Conservation (phyloP, 2,113 vertebrate species). For the Hystrix cristata region DNA sequence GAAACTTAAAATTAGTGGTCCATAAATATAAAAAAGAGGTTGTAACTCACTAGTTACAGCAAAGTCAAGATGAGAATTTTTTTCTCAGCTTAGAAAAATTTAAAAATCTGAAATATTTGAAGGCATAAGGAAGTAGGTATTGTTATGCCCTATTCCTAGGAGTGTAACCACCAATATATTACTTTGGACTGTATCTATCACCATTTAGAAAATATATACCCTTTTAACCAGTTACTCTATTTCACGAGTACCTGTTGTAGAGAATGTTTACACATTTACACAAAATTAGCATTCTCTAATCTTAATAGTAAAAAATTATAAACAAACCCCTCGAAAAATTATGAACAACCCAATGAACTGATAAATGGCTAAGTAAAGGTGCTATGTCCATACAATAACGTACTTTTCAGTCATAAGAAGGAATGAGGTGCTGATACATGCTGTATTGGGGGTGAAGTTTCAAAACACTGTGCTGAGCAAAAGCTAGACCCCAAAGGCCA, state of each 20-base stretch:
- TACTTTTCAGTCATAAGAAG: not conserved
- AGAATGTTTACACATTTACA: not conserved
- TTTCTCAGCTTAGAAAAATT: slow-evolving; percentile 5
- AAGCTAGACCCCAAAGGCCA: not conserved
- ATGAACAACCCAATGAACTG: not conserved
- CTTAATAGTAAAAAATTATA: too few relatives aligned
- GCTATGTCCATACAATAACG: not conserved
- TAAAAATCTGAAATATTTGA: not conserved
- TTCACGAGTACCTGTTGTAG: not conserved
- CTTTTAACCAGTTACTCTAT: not conserved
- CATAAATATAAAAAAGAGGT: not conserved
- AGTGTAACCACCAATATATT: not conserved
- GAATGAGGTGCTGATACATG: not conserved
- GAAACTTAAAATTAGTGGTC: not conserved
- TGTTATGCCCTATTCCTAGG: not conserved
- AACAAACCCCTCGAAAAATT: not conserved
- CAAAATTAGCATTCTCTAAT: slow-evolving; percentile 5
- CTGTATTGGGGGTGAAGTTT: not conserved
- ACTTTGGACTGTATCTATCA: not conserved
- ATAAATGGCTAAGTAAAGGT: not conserved
- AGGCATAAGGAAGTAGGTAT: not conserved
- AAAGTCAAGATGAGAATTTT: not conserved
- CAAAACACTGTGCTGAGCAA: not conserved
- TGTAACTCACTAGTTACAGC: not conserved
- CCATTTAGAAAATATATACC: not conserved